Base-by-base conservation (phyloP, 2,113 vertebrate species). In the Lathamus discolor region DNA sequence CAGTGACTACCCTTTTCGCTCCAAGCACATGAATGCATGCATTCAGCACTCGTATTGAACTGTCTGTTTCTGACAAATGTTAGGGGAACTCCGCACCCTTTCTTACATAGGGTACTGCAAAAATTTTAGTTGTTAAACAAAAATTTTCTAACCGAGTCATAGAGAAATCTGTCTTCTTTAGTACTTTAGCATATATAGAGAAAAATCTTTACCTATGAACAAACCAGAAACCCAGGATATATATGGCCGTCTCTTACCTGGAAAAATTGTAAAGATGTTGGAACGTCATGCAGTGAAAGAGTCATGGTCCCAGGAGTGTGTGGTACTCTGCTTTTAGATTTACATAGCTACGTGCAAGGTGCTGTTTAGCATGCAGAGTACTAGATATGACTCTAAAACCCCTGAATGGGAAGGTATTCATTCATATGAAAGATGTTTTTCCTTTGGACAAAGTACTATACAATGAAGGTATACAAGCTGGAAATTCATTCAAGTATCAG, bases 391-490 rank as follows among this genome's bases (percentile, higher is more conserved):
- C 29, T 74, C 44, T 62, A 39, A 94, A 92, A 43, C 7, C 17
- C 79, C 70, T 91, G 70, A 85, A 82, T 91, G 49, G 39, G 54
- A 85, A 85, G 18, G 18, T 63, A 16, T 85, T 93, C 7, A 76
- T 84, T 91, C 28, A 35, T 54, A 41, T 43, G 17, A 70, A 79
- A 85, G 25, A 25, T 3, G 17, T 61, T 55, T 48, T 57, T 82
- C 39, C 25, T 73, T 4, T 3, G 67, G n/a, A 27, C 25, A 20
- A 28, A 57, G 24, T 82, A 52, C 29, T 54, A n/a, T 91, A 79
- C 51, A 78, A 18, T 33, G 51, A 63, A 90, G 48, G 33, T 68
- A 31, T 27, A 33, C 43, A 67, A 92, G 28, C 73, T 81, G 80
- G 43, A 81, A 90, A 69, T 17, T 62, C 59, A 69, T 73, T 90